These are phyloP conservation scores for Eulemur rubriventer DNA, from an alignment of 2,797 vertebrate species.

Conservation along the genomic window DNA sequence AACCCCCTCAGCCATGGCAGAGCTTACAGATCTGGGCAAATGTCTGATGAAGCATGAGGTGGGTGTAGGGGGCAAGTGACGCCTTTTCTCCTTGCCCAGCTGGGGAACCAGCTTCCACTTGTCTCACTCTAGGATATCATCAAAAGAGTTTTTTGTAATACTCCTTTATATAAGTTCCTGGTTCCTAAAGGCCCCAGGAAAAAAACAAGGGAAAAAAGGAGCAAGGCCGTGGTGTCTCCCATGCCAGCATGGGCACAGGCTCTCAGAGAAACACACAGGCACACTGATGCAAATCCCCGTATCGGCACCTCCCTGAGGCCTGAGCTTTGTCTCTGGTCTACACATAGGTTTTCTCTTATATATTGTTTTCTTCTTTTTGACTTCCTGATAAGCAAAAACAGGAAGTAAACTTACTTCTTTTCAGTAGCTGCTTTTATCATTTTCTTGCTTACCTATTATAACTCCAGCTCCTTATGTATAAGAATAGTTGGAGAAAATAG, in stretches of 20 bases:
- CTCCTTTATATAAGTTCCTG: neutral
- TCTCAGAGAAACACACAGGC: neutral
- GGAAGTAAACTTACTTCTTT: neutral
- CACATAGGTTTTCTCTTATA: neutral
- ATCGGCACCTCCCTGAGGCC: neutral
- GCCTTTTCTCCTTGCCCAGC: neutral
- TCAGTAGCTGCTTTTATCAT: neutral
- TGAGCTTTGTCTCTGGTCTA: neutral
- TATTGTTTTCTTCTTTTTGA: neutral
- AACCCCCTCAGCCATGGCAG: slow-evolving; percentile 87
- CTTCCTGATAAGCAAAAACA: neutral
- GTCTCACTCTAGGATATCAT: neutral
- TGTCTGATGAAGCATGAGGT: slow-evolving; percentile 95
- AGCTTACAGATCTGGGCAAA: slow-evolving; percentile 96
- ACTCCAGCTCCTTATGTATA: neutral
- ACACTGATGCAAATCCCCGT: too few species aligned
- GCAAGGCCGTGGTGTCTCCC: neutral
- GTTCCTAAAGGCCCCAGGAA: neutral
- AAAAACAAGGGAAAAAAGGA: neutral
- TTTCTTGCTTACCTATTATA: neutral
- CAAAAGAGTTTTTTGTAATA: neutral
- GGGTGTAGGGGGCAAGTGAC: neutral
- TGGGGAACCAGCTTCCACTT: neutral
- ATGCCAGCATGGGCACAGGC: neutral
- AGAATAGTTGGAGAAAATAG: neutral